Base-by-base conservation (phyloP, 2,113 vertebrate species). In the Alectura lathami region DNA sequence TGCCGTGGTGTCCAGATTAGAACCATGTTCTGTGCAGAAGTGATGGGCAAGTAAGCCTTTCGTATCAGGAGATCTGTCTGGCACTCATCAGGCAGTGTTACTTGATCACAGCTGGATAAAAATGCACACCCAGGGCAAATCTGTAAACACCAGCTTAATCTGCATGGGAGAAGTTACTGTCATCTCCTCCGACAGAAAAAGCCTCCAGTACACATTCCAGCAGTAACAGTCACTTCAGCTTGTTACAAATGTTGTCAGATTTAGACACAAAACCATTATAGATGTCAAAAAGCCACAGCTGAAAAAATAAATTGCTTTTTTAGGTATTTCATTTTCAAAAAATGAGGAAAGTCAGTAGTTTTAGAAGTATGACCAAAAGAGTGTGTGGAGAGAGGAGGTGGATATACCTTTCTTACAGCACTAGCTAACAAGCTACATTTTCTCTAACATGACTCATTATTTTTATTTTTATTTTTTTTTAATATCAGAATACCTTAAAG, bases 91-190 rank as follows among this genome's bases (percentile, higher is more conserved):
- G 96, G 97, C 97, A 93, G 97, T 97, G 95, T 98, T 97, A 97
- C 97, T 98, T 97, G 97, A 98, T 98, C 98, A 97, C 98, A 98
- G 98, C 97, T 82, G 99, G 98, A 98, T 98, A 97, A 97, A 98
- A 97, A 98, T 97, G 97, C 97, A 98, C 97, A 98, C 98, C 97
- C 98, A 98, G 98, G 98, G 98, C 98, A 98, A 98, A 98, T 98
- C 98, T 99, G 98, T 98, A 99, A 99, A 99, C 98, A 99, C 98
- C 98, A 98, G 98, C 98, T 98, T 99, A 98, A 98, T 99, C 98
- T 99, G 98, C 98, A 99, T 98, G 98, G 97, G 97, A 98, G 98
- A 98, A 98, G 97, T 98, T 98, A 98, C 98, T 98, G 97, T 98
- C 98, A 98, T 98, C 97, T 97, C 96, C 95, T 97, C 94, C 97